Conservation (phyloP, 2,888 invertebrate species). For the Noctua fimbriata region DNA sequence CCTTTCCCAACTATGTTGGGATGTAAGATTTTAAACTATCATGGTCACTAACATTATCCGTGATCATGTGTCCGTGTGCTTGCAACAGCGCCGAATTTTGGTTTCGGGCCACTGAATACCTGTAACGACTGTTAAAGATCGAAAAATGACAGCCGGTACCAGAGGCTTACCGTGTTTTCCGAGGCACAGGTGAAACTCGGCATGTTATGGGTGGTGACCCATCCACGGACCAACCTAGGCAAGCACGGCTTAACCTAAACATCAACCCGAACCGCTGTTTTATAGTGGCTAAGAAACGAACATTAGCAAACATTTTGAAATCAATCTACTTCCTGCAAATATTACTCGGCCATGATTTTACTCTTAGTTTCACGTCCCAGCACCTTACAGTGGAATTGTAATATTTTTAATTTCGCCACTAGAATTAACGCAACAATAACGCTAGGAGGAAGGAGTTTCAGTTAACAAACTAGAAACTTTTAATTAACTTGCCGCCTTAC, state of each 20-base stretch:
- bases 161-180: neutral
- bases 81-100: no score
- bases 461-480: constrained; percentile 69
- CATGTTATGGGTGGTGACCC: neutral
- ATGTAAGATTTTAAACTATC: no score
- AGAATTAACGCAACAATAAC: constrained; percentile 58
- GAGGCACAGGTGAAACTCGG: neutral
- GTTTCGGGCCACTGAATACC: neutral
- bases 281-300: neutral
- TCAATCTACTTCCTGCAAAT: neutral
- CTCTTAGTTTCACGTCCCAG: neutral
- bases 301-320: neutral
- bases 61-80: no score
- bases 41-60: no score
- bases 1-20: neutral
- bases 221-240: neutral
- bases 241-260: neutral
- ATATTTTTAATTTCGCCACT: constrained; percentile 25
- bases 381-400: neutral
- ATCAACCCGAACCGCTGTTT: neutral
- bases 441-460: constrained; percentile 59
- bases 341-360: neutral
- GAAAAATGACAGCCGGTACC: neutral
- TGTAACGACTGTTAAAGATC: neutral
- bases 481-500: constrained; percentile 71